These are phyloP conservation scores for Lycia hirtaria DNA, from an alignment of 2,888 invertebrate genomes.

Conservation along the genomic window DNA sequence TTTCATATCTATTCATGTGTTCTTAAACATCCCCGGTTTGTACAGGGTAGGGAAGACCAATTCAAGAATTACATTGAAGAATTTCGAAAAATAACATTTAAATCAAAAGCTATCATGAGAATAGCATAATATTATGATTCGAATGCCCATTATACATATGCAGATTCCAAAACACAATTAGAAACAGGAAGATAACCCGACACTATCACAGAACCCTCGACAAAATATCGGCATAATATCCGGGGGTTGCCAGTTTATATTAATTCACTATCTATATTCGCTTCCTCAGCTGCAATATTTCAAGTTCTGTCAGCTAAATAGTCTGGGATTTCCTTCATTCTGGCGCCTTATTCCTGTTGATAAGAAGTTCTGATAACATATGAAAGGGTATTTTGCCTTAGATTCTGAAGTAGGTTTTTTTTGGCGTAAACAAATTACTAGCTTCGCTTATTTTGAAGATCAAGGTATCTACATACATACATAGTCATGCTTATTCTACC, in stretches of 20 bases:
- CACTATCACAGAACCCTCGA: conserved; percentile 13
- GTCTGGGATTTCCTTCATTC: conserved; percentile 39
- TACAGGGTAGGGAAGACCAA: no score
- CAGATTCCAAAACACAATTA: conserved; percentile 19
- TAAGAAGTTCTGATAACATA: conserved; percentile 34
- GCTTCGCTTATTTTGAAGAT: no score
- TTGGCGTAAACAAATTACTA: no score
- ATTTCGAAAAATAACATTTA: no score
- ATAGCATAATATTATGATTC: not conserved
- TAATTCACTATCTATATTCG: conserved; percentile 33
- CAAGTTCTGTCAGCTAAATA: conserved; percentile 42
- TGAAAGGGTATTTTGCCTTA: no score
- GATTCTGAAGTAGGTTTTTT: no score
- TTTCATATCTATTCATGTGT: no score
- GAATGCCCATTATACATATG: not conserved
- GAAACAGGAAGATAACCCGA: conserved; percentile 11
- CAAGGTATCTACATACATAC: no score
- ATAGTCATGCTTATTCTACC: no score
- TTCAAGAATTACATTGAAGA: no score
- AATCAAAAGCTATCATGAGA: not conserved
- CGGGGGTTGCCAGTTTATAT: conserved; percentile 29
- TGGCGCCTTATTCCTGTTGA: conserved; percentile 28
- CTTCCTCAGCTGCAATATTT: conserved; percentile 38
- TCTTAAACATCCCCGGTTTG: no score
- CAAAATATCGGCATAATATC: conserved; percentile 30